Base-by-base conservation (phyloP, 2,113 vertebrate species). In the Engraulis encrasicolus region DNA sequence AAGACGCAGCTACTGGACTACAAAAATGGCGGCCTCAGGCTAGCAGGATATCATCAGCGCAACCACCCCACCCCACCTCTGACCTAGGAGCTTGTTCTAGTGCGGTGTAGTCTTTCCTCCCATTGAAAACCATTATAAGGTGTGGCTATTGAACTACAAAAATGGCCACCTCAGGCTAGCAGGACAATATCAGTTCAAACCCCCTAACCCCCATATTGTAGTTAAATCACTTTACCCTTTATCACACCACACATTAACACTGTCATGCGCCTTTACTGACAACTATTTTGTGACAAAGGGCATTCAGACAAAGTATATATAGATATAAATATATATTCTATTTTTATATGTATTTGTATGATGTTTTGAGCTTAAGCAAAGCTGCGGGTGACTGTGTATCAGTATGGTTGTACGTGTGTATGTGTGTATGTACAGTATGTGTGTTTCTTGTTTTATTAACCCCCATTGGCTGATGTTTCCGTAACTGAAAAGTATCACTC, bases 341-440 rank as follows among this genome's bases (percentile, higher is more conserved):
- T 95, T 95, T 95, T 95, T 95, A 80, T 95, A 95, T 93, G 92
- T 93, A 93, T 95, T 95, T 95, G 91, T 95, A 93, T 91, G 91
- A 92, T 90, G 83, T 11, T 74, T 74, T 74, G 66, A 74, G 27
- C 14, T 74, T 31, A 74, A 74, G 12, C 14, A 74, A 34, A 34
- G 9, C 27, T 12, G 31, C 17, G 27, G 31, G 31, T 74, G 31
- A 1, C 12, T 74, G 66, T 74, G 31, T 34, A 31, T 74, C 2
- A 34, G 31, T 36, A 0, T 36, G 66, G 14, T 90, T 92, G 85
- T 86, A n/a, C n/a, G n/a, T n/a, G n/a, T n/a, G n/a, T n/a, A n/a
- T n/a, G n/a, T n/a, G n/a, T n/a, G n/a, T n/a, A n/a, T n/a, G 89
- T 92, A 90, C 86, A 92, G 89, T 87, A 89, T 91, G 88, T 88